Conservation (phyloP, 2,888 invertebrate species). For the Eupithecia inturbata region DNA sequence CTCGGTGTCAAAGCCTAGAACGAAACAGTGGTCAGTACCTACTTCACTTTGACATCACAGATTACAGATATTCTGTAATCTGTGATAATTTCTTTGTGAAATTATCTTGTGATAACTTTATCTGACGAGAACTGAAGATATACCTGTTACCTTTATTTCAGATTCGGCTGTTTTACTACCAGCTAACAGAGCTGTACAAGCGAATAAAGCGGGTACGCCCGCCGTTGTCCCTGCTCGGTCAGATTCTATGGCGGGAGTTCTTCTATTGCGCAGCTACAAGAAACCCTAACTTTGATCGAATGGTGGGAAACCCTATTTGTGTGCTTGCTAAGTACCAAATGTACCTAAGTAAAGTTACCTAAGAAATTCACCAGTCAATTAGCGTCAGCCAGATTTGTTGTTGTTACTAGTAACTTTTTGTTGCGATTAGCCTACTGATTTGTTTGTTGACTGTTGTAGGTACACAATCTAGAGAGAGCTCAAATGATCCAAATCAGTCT, state of each 20-base stretch:
- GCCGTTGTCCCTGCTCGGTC: slow-evolving; percentile 93
- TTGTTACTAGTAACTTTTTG: background rate
- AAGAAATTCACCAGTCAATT: background rate
- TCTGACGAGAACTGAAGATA: too few relatives aligned
- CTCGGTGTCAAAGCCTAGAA: slow-evolving; percentile 90
- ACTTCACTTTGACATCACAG: background rate
- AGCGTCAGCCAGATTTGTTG: background rate
- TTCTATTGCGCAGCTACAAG: slow-evolving; percentile 95
- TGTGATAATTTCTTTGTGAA: too few relatives aligned
- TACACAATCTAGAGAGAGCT: background rate
- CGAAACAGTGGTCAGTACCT: background rate
- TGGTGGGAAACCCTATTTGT: slow-evolving; percentile 95
- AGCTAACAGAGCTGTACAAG: slow-evolving; percentile 87
- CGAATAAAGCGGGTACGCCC: slow-evolving; percentile 91
- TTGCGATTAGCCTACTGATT: background rate
- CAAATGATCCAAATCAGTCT: background rate
- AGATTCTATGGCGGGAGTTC: slow-evolving; percentile 94
- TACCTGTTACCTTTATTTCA: slow-evolving; percentile 57
- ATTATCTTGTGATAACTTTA: too few relatives aligned
- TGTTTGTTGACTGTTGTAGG: too few relatives aligned
- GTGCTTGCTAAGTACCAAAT: slow-evolving; percentile 94
- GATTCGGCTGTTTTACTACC: slow-evolving; percentile 94
- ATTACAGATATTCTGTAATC: too few relatives aligned
- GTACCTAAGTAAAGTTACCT: slow-evolving; percentile 80
- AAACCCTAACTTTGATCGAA: slow-evolving; percentile 94